Evolutionary conservation across 2,113 vertebrate species (phyloP), one percentile per base, ranked within the genome.

Genomic region (Hemicordylus capensis): DNA sequence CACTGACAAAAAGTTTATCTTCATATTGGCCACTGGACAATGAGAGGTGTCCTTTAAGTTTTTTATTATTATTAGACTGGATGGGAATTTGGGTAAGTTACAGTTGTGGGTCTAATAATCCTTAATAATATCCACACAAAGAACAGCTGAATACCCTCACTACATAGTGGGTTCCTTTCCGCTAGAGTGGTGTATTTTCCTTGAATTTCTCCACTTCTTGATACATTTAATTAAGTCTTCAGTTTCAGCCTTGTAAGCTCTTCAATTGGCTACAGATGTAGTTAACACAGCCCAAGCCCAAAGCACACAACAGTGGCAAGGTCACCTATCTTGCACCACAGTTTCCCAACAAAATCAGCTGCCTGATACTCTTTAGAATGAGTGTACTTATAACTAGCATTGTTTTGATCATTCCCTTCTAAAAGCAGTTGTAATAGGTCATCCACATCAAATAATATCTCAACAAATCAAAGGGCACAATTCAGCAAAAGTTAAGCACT

Each of bases 261-360:
- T 88, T 80, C 92, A 91, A 91, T 89, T 94, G 91, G 91, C 89
- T 88, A 91, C 75, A 86, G 87, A 85, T 91, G 90, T 87, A 88
- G 69, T 77, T 79, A 82, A 39, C 12, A 64, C 61, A 85, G 78
- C 84, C 84, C 80, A 89, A 93, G 90, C 81, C 81, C 86, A 89
- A 92, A 76, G 51, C 89, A 78, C 20, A 7, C 82, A 82, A 83
- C 83, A 66, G 56, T 85, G 80, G 78, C 88, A 72, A 75, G 87
- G 87, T 91, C 88, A 93, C 87, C 90, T 89, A 87, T 81, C 48
- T 76, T 31, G 2, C 48, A 76, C 84, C 87, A 76, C 81, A 87
- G 69, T 77, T 88, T 84, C 85, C 77, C 90, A 82, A 87, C 87
- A 69, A 88, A 93, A 88, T 70, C 87, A 91, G 85, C 81, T 84